Base-by-base conservation (phyloP, 2,797 vertebrate species). In the Channa striata region DNA sequence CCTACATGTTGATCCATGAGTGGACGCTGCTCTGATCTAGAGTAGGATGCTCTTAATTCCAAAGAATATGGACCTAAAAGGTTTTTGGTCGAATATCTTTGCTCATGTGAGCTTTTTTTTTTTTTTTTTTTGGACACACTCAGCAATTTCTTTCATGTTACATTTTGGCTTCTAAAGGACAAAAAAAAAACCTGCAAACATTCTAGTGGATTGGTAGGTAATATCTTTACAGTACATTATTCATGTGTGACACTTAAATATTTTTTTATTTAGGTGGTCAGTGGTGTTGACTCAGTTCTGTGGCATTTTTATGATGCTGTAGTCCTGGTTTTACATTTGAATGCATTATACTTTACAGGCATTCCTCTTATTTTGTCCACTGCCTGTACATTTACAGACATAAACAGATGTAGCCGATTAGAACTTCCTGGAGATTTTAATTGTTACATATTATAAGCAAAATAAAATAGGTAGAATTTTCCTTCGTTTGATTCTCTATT, bases 61-160 rank as follows among this genome's bases (percentile, higher is more conserved):
- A 91, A 92, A 91, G 86, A 90, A 78, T 49, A 72, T 14, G 52
- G 70, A 89, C 60, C 63, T 78, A 59, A 63, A 77, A 51, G 68
- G 80, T 40, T 77, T 71, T 65, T 60, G 53, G n/a, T 78, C 12
- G 21, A 6, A 61, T 17, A 40, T 61, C 9, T 39, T 71, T 60
- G 30, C 48, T 64, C 1, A 46, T 37, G 3, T 66, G 61, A 75
- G 21, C 14, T 51, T 59, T 10, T 79, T 66, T 70, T 51, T 19
- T 82, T 68, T 53, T 10, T 79, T 66, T 70, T 51, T 19, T 82
- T 68, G 50, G 46, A 49, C 21, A 23, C 0, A 1, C 61, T n/a
- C 43, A 56, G 57, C 43, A 40, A 4, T 68, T 72, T 75, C 34
- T 70, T 3, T 74, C 17, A 34, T 36, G 25, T 25, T 57, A 68